Evolutionary conservation across 2,113 vertebrate genomes (phyloP), one percentile per base, ranked within the genome.

Genomic region (Odontophorus gujanensis): DNA sequence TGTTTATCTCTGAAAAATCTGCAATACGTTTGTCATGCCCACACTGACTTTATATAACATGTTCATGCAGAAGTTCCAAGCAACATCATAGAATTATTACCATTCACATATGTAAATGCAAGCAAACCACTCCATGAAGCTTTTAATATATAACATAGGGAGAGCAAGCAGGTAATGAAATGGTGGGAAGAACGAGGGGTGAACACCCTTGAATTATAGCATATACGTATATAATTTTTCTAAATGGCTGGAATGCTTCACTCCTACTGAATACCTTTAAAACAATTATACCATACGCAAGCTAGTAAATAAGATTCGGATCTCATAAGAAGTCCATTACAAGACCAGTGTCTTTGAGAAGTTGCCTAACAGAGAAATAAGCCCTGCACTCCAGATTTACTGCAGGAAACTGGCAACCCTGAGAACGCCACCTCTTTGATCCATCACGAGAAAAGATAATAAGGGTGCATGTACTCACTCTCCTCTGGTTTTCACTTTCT

Each of bases 1-100:
- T 71, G 62, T 68, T 94, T 96, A 97, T 96, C 94, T 96, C 12
- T 1, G 7, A 83, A 95, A 85, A 93, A 95, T 91, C 91, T 95
- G 72, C 83, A 93, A 30, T 67, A 53, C 53, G 40, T 85, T 93
- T 79, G 85, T 91, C 77, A 87, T 88, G 87, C 87, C 85, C 93
- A 90, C 65, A 12, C 13, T 89, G 79, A 80, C 91, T 96, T 66
- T 82, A 18, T 74, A 77, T 47, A 97, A 95, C 95, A 83, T 92
- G 95, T 93, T 94, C 89, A 80, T 81, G 57, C 95, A 97, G 84
- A 93, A 86, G 58, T 92, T 91, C 38, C 66, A 93, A 67, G 73
- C 76, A 95, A 95, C 87, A 94, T 87, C 79, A 91, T 72, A 95
- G 91, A 90, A 92, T 71, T 71, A 77, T 89, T 95, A 21, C 75